phyloP scores from a whole-genome alignment of 2,113 vertebrate genomes.

The Chaetura pelagica region DNA sequence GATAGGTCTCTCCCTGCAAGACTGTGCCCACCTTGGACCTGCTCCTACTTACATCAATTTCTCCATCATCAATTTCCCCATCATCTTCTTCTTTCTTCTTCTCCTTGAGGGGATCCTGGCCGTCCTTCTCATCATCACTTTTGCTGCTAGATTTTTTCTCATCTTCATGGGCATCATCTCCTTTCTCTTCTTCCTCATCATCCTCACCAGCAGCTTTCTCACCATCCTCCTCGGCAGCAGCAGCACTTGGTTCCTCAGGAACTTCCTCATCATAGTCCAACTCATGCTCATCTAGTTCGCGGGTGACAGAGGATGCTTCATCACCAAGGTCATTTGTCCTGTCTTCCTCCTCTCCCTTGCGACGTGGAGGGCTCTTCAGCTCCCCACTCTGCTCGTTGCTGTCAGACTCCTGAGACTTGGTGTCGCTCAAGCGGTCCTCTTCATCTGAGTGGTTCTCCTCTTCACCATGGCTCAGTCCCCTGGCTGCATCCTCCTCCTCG shows the following conservation, averaged over 20 bases:
- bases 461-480: constrained; percentile 36
- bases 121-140: constrained; percentile 73
- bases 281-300: constrained; percentile 95
- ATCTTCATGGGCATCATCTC: constrained; percentile 56
- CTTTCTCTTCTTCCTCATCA: constrained; percentile 82
- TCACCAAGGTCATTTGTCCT: constrained; percentile 83
- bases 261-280: constrained; percentile 98
- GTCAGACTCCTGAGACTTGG: constrained; percentile 87
- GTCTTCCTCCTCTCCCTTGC: constrained; percentile 72
- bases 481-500: constrained; percentile 68
- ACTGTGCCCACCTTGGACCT: neutral
- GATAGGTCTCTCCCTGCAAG: neutral
- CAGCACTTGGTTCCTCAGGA: constrained; percentile 86
- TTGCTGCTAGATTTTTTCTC: constrained; percentile 58
- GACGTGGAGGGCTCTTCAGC: constrained; percentile 47
- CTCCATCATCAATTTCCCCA: constrained; percentile 96
- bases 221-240: constrained; percentile 75
- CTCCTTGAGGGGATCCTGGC: constrained; percentile 85
- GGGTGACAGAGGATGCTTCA: constrained; percentile 90
- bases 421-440: constrained; percentile 77
- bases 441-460: constrained; percentile 78
- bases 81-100: constrained; percentile 96
- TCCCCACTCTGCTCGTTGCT: constrained; percentile 69
- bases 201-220: constrained; percentile 86
- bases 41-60: constrained; percentile 92